Evolutionary conservation across 2,888 invertebrate genomes (phyloP).

Genomic region (Therioaphis trifolii): DNA sequence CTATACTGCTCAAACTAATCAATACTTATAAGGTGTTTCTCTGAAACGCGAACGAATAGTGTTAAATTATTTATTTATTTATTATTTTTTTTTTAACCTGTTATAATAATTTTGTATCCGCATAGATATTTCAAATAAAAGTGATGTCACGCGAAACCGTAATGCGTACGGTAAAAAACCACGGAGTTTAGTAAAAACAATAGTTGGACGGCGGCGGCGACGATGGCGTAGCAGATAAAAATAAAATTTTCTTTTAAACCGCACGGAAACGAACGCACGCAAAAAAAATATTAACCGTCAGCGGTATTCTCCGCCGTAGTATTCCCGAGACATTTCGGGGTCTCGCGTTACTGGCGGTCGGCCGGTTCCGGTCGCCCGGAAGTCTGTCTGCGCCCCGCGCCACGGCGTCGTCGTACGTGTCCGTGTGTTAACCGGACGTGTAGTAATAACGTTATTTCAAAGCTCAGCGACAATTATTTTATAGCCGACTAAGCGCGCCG

Average conservation of each 20-base stretch:
- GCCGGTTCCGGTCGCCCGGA: constrained; percentile 4
- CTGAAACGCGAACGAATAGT: too few relatives aligned
- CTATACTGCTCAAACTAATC: neutral
- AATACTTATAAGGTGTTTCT: too few relatives aligned
- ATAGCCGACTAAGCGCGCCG: neutral
- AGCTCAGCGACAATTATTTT: constrained; percentile 5
- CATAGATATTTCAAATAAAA: neutral
- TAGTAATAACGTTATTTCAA: neutral
- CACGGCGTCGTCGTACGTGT: neutral
- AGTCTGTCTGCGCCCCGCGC: neutral
- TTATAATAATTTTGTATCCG: too few relatives aligned
- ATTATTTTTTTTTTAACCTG: neutral
- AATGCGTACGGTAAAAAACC: too few relatives aligned
- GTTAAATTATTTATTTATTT: too few relatives aligned
- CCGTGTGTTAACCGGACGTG: constrained; percentile 9
- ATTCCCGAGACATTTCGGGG: constrained; percentile 4
- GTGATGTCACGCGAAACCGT: neutral
- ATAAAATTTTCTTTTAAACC: too few relatives aligned
- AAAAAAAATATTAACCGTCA: neutral
- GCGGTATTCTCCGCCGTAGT: neutral
- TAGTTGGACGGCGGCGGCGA: too few relatives aligned
- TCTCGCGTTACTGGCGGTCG: neutral
- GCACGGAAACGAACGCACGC: neutral
- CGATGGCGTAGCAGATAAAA: too few relatives aligned
- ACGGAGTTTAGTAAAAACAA: too few relatives aligned